Evolutionary conservation across 2,113 vertebrate genomes (phyloP), one percentile per base, ranked within the genome.

Genomic region (Pomatorhinus ruficollis): DNA sequence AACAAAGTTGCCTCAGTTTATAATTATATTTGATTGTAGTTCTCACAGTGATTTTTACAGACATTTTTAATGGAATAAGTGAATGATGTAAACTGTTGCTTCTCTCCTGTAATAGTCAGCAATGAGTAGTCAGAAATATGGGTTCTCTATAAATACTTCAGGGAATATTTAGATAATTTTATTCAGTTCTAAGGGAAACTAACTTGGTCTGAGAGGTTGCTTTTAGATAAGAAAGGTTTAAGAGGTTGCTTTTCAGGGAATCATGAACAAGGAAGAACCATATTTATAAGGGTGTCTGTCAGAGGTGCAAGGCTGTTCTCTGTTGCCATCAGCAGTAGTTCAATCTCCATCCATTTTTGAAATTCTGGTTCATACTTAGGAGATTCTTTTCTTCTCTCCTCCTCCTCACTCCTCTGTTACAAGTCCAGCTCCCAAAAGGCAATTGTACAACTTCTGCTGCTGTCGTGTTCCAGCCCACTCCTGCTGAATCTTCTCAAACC

Each of bases 21-120:
- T 90, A 83, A 88, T 92, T 88, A 39, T 39, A 59, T 23, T 83
- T 77, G n/a, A 85, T 66, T 77, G 53, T 68, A 77, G 50, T 76
- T 90, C 61, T 83, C 5, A 44, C 20, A 68, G 28, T 50, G 15
- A 12, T 79, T 95, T 95, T 96, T 91, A 65, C 22, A 70, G 50
- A 85, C 37, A 25, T 78, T 71, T 91, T 85, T 66, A 72, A 57
- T 80, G 27, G 52, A 72, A 15, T 45, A 63, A 79, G 9, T 60
- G 21, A 74, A 22, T 33, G 16, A 13, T 53, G 49, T 87, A 45
- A 86, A 44, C 27, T 72, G 18, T 59, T 91, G 19, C 21, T 83
- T 72, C 45, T 74, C 18, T 83, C 35, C 30, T 65, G 24, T 20
- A 17, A 59, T 25, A 87, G n/a, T 44, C 56, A 89, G 17, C 56